phyloP scores from a whole-genome alignment of 1,140 invertebrate species.

The Phortica variegata region DNA sequence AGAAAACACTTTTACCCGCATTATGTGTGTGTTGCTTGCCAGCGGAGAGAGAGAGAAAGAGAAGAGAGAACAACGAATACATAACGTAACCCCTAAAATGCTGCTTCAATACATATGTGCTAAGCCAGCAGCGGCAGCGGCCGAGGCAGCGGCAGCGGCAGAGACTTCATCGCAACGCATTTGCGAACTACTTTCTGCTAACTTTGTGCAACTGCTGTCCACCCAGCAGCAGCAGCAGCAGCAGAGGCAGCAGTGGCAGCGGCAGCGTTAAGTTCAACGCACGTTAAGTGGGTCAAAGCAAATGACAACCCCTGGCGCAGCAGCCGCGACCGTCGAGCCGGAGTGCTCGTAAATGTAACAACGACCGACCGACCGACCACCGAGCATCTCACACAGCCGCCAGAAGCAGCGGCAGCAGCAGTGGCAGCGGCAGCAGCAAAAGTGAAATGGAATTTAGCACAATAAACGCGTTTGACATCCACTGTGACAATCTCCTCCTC shows the following conservation, averaged over 20 bases:
- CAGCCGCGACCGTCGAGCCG: not conserved
- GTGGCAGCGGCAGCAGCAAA: constrained; percentile 28
- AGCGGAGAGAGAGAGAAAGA: not conserved
- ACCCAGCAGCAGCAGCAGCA: constrained; percentile 11
- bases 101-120: constrained; percentile 5
- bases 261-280: constrained; percentile 31
- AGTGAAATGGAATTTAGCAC: constrained; percentile 35
- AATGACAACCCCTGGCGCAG: constrained; percentile 30
- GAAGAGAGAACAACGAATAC: constrained; percentile 21
- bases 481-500: not conserved
- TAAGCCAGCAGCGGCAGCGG: not conserved
- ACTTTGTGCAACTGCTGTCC: constrained; percentile 12
- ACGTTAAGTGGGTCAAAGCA: constrained; percentile 67
- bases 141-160: not conserved
- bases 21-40: no score
- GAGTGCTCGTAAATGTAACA: not conserved
- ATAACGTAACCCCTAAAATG: constrained; percentile 44
- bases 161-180: constrained; percentile 6
- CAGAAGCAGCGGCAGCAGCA: not conserved
- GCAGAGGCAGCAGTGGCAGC: constrained; percentile 2
- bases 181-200: constrained; percentile 10
- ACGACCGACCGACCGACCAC: constrained; percentile 3
- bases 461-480: constrained; percentile 8
- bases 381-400: not conserved
- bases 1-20: constrained; percentile 33